These are phyloP conservation scores for Hemicentrotus pulcherrimus DNA, from an alignment of 35 echinoderm and acorn worm species.

Conservation along the genomic window DNA sequence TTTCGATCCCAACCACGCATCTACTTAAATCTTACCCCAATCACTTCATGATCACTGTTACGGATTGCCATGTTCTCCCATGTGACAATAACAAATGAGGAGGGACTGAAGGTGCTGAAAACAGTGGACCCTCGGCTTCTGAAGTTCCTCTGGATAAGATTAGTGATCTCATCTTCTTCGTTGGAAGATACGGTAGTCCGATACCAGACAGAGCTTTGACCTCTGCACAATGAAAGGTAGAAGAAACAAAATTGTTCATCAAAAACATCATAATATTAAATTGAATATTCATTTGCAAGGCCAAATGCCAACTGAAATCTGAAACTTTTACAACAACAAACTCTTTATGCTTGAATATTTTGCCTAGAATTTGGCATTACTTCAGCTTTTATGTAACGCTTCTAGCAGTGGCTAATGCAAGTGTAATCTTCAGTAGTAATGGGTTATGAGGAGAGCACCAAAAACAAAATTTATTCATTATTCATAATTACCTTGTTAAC, in stretches of 20 bases:
- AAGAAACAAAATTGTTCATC: background rate
- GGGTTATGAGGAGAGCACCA: background rate
- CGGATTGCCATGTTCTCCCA: conserved; percentile 39
- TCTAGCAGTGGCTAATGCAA: background rate
- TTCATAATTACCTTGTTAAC: background rate
- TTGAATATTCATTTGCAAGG: background rate
- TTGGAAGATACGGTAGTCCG: background rate
- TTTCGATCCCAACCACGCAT: too few relatives aligned
- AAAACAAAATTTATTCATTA: background rate
- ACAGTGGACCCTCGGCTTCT: background rate
- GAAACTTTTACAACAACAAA: background rate
- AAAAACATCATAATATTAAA: background rate
- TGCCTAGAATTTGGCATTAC: background rate
- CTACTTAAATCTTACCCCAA: conserved; percentile 26
- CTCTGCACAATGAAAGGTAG: background rate
- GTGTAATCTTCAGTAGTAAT: background rate
- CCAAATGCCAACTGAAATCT: background rate
- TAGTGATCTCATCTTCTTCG: background rate
- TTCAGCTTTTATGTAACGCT: background rate
- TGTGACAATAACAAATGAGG: conserved; percentile 30
- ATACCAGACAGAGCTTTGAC: conserved; percentile 11
- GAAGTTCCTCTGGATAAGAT: background rate
- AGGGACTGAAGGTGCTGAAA: background rate
- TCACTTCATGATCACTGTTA: background rate
- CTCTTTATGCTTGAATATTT: too few relatives aligned